Evolutionary conservation across 2,888 invertebrate species (phyloP).

Genomic region (Gnatocerus cornutus): DNA sequence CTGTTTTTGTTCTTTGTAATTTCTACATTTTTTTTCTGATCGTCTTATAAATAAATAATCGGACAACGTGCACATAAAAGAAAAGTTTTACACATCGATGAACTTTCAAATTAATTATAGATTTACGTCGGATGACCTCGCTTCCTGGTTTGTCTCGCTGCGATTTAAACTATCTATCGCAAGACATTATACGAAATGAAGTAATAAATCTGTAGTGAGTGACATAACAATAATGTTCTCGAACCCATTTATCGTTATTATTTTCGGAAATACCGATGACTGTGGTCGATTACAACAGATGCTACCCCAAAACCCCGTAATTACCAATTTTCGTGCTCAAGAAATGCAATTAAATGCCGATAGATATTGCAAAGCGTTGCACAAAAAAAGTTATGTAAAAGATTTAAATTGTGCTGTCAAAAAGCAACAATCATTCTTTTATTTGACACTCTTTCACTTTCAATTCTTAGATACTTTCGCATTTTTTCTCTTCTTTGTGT

Average conservation of each 20-base stretch:
- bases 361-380: constrained; percentile 20
- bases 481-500: background rate
- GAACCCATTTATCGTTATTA: constrained; percentile 31
- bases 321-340: constrained; percentile 22
- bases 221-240: constrained; percentile 34
- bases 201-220: constrained; percentile 35
- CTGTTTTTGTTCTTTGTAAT: constrained; percentile 20
- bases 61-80: constrained; percentile 35
- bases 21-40: constrained; percentile 13
- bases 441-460: constrained; percentile 27
- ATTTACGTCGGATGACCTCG: constrained; percentile 39
- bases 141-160: constrained; percentile 44
- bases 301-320: constrained; percentile 25
- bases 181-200: constrained; percentile 30
- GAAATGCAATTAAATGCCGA: constrained; percentile 3
- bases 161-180: constrained; percentile 30
- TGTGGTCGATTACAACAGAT: constrained; percentile 28
- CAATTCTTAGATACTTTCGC: background rate
- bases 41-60: constrained; percentile 1
- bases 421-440: constrained; percentile 25
- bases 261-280: constrained; percentile 25
- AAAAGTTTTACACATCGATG: constrained; percentile 41
- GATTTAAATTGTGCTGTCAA: constrained; percentile 15
- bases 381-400: constrained; percentile 32
- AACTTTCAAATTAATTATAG: constrained; percentile 45